Evolutionary conservation across 2,797 vertebrate genomes (phyloP), one percentile per base, ranked within the genome.

Genomic region (Arctocebus calabarensis): DNA sequence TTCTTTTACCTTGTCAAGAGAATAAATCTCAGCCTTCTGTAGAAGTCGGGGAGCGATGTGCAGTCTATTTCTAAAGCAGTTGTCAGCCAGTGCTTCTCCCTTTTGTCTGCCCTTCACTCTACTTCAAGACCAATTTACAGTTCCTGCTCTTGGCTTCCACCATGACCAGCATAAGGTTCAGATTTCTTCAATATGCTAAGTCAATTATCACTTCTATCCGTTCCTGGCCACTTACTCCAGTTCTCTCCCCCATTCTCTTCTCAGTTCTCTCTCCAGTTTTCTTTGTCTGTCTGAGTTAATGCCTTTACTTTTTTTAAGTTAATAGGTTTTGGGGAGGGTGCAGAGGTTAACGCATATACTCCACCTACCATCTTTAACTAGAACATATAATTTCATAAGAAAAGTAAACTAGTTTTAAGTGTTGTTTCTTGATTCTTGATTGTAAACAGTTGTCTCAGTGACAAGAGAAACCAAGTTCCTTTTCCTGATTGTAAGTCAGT

Each of bases 381-480:
- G 29, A 92, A 89, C 62, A 19, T 87, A 23, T 73, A 55, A 74
- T 94, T 94, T 91, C 85, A 62, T 64, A 74, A 91, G 55, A 57
- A 71, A 84, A 87, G 14, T 79, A 45, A 96, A 84, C n/a, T 84
- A 23, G 3, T 55, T 57, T 22, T 11, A 37, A 79, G 34, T 87
- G 8, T 90, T 81, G 61, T 75, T 52, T 85, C 17, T 61, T 83
- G 37, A 70, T 75, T 52, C n/a, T 48, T 75, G n/a, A 77, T 75
- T 11, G 32, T 66, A 14, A 1, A 16, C 64, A 62, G 25, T 66
- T 68, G 55, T 77, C 17, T 89, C 82, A 37, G 32, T 66, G 32
- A 90, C n/a, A 91, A 64, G 10, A 78, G 32, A 40, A 93, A 48
- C 48, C 48, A 48, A 48, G 61, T 75, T 52, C 83, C 20, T 68